These are phyloP conservation scores for Manduca sexta DNA, from an alignment of 1,140 invertebrate genomes.

Conservation along the genomic window DNA sequence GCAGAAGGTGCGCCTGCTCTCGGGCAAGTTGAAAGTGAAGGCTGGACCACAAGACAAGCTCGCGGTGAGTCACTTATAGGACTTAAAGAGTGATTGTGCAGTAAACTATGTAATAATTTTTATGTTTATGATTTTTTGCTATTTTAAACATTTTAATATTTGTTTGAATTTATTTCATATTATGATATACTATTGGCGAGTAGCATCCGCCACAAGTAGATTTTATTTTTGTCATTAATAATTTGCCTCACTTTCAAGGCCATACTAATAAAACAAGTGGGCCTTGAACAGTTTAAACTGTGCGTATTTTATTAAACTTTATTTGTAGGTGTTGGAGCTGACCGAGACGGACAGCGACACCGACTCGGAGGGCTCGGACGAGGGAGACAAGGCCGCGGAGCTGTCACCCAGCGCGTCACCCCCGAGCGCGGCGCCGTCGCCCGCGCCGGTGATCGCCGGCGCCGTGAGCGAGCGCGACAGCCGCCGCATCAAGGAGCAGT, in stretches of 20 bases:
- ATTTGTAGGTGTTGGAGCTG: constrained; percentile 30
- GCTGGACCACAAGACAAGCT: background rate
- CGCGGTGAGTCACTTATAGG: background rate
- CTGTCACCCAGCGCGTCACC: background rate
- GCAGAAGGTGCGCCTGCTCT: constrained; percentile 43
- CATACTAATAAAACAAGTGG: too few species aligned
- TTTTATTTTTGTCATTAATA: too few species aligned
- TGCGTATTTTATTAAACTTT: too few species aligned
- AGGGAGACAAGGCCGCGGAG: constrained; percentile 4
- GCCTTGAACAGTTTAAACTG: too few species aligned
- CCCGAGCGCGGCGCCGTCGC: constrained; percentile 1
- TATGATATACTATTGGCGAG: too few species aligned
- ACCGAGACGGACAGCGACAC: constrained; percentile 40
- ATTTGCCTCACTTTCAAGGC: too few species aligned
- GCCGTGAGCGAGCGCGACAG: background rate
- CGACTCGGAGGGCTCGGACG: constrained; percentile 22
- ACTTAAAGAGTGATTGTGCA: background rate
- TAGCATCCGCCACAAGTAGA: too few species aligned
- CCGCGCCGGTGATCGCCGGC: constrained; percentile 1
- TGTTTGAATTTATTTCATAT: too few species aligned
- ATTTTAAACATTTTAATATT: too few species aligned
- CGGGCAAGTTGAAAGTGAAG: constrained; percentile 29
- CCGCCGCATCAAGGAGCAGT: constrained; percentile 88
- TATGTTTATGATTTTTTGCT: too few species aligned
- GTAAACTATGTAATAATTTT: too few species aligned